Evolutionary conservation across 2,888 invertebrate genomes (phyloP), one percentile per base, ranked within the genome.

Genomic region (Leucophora obtusa): DNA sequence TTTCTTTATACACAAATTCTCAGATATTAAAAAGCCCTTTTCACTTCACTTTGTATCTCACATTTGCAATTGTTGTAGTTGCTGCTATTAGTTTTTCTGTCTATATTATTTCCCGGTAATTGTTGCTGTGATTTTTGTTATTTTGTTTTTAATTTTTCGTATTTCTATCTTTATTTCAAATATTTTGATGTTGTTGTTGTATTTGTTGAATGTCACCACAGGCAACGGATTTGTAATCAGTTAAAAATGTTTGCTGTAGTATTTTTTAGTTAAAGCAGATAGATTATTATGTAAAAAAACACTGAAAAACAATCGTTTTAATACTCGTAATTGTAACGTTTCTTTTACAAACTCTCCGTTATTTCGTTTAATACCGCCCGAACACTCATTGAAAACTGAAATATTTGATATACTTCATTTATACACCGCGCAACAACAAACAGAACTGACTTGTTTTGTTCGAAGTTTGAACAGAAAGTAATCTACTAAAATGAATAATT

Each of bases 201-300:
- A 72, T 81, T 81, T 81, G 72, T 77, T 81, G 76, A 81, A 81
- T 81, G 80, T 81, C 76, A 76, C 73, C 68, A 81, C 81, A 73
- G 71, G 73, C 81, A 77, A 81, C 77, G 58, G 54, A 4, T 54
- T 50, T 75, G 60, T 62, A 75, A 62, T 60, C 33, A 47, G n/a
- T 56, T 66, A 14, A 50, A 63, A 68, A 10, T 28, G 28, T 28
- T 28, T 28, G 28, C 6, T 28, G 28, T 3, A 28, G 11, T 38
- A 63, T 38, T n/a, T n/a, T n/a, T 53, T 28, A 62, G 21, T 62
- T 78, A 18, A 21, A 15, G 14, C 51, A 66, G 15, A 66, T 65
- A 71, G 60, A 50, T 71, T 65, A 50, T 71, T 59, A 65, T 65
- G 24, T 65, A 59, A 65, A 65, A 24, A 58, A 63, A 54, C 38